Evolutionary conservation across 1,140 invertebrate species (phyloP).

Genomic region (Limonius californicus): DNA sequence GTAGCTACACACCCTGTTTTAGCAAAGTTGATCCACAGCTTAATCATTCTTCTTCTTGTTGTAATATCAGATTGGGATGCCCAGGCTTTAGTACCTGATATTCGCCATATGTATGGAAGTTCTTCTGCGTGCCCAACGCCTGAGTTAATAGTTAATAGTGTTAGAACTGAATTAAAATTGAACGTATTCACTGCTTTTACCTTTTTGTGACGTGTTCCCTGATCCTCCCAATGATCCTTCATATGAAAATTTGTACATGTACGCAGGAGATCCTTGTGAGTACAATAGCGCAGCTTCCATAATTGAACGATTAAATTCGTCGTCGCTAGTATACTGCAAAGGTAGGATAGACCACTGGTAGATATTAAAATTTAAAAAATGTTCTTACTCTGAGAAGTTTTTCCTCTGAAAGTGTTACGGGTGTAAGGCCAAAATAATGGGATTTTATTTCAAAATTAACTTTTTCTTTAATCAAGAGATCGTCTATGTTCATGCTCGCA

Average conservation of each 20-base stretch:
- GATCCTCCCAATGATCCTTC: not conserved
- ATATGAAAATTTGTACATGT: slow-evolving; percentile 20
- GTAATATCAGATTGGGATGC: not conserved
- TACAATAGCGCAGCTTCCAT: not conserved
- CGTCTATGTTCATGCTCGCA: not conserved
- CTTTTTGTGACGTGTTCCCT: too few relatives aligned
- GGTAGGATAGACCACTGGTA: too few relatives aligned
- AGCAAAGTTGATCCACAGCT: slow-evolving; percentile 11
- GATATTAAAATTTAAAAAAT: not conserved
- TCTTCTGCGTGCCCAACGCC: slow-evolving; percentile 16
- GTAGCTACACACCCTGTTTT: slow-evolving; percentile 7
- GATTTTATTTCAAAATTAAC: not conserved
- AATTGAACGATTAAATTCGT: slow-evolving; percentile 6
- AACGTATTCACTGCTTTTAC: too few relatives aligned
- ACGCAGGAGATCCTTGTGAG: not conserved
- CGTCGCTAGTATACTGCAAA: not conserved
- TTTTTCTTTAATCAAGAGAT: not conserved
- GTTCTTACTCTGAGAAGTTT: not conserved
- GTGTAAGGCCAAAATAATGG: not conserved
- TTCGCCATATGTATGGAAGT: slow-evolving; percentile 8
- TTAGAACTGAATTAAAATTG: too few relatives aligned
- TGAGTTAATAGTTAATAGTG: too few relatives aligned
- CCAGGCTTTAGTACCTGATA: not conserved
- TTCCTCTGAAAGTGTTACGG: not conserved
- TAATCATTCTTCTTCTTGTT: not conserved